Base-by-base conservation (phyloP, 2,888 invertebrate genomes). In the Perizoma affinitatum region DNA sequence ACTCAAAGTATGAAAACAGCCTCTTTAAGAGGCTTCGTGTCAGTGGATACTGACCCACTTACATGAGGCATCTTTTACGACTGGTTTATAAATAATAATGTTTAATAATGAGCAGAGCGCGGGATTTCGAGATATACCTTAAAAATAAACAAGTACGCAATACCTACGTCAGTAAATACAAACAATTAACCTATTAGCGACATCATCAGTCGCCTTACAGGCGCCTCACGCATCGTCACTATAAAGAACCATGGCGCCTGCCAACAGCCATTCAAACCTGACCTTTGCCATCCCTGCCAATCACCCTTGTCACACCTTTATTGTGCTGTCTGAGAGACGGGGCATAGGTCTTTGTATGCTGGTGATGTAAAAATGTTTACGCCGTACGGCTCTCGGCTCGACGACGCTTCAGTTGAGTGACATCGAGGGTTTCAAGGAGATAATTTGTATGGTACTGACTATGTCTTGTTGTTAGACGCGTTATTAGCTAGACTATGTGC, bases 191-290 rank as follows among this genome's bases (percentile, higher is more conserved):
- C 69, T 64, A 61, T 55, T 64, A 63, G 66, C 77, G 76, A 80
- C 77, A 76, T 79, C 79, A 76, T 64, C 61, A 43, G 56, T 56
- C 72, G 72, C 65, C 82, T 67, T 65, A 47, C 61, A 68, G 83
- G 80, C 83, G 83, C 83, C 84, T 63, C 82, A 84, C 84, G 84
- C 69, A 68, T 68, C 63, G 83, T 78, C 80, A 75, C 74, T 61
- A 80, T 83, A 83, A 84, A 84, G 80, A 83, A 79, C 71, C 63
- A 35, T 74, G 84, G 84, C 63, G 63, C 63, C 63, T 58, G 41
- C 41, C 41, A 41, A 42, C 46, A 40, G 10, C 60, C 63, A 63
- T 36, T 22, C 46, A 35, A 57, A 5, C 41, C 33, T 43, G 63
- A 57, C 9, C 57, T 33, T 9, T 45, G 50, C n/a, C 51, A 36